Evolutionary conservation across 2,113 vertebrate genomes (phyloP), one percentile per base, ranked within the genome.

Genomic region (Silurus asotus): DNA sequence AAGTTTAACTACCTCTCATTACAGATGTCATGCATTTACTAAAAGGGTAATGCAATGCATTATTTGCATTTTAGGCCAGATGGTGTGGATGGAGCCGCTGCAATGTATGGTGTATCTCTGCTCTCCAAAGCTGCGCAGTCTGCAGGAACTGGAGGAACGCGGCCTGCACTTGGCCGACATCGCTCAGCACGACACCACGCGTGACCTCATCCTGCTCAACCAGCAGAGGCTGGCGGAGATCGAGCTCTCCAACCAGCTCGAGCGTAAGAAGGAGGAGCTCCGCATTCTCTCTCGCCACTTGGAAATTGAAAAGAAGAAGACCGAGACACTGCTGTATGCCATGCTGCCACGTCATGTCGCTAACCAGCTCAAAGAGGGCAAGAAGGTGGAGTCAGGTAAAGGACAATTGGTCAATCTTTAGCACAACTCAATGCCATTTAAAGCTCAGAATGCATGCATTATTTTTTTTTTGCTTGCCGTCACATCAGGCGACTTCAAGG

Each of bases 191-290:
- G 96, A 96, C 4, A 95, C 94, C 59, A 96, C 96, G 6, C 91
- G 96, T n/a, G 96, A 96, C 62, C 75, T 96, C 82, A 96, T 96
- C 56, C 94, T 96, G 1, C 95, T 96, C 81, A 96, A 96, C 5
- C 96, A 96, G 90, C 95, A 96, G 90, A 88, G 95, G 0, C 87
- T 96, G 90, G 95, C 96, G 0, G 95, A 96, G 87, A 96, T 96
- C 84, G 95, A 96, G 91, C 94, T 96, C 65, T 96, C 96, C 1
- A 96, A 93, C 89, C 95, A 96, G 92, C 92, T 96, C 81, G 96
- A 96, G 91, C 95, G 94, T 85, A 90, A 90, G 62, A 90, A 94
- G 89, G 93, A 95, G 88, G 95, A 95, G 74, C 85, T 97, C 19
- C 87, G 93, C 5, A 90, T 95, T 64, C 94, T 96, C 79, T 96